Percentiles rank a stretch among this genome's conserved stretches.
These are phyloP conservation scores for Saguinus imperator DNA, from an alignment of 2,113 vertebrate genomes.

Conservation along the genomic window DNA sequence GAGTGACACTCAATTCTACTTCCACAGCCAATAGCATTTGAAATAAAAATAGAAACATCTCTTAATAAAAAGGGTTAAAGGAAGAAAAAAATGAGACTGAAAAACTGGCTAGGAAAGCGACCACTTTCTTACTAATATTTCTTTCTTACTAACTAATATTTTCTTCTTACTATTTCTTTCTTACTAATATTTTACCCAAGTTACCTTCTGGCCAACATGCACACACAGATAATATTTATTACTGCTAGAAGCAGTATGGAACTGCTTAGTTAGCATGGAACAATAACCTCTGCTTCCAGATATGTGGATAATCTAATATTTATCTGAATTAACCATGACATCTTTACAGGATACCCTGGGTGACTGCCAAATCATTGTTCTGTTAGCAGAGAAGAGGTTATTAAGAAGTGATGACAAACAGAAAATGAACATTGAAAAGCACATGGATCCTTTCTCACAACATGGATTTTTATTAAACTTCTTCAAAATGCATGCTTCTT, in stretches of 20 bases:
- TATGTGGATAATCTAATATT: slow-evolving; percentile 27
- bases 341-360: slow-evolving; percentile 17
- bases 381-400: neutral
- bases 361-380: slow-evolving; percentile 30
- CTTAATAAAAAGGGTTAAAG: neutral
- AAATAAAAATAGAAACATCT: neutral
- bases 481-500: neutral
- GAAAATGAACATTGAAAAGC: slow-evolving; percentile 28
- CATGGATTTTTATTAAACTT: neutral
- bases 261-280: neutral
- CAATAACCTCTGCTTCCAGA: slow-evolving; percentile 11
- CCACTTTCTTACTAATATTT: neutral
- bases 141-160: too few species aligned
- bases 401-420: slow-evolving; percentile 56
- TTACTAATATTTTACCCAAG: neutral
- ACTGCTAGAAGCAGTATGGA: neutral
- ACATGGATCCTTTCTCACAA: neutral
- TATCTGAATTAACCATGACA: slow-evolving; percentile 41
- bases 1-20: neutral
- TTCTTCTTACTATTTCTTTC: too few species aligned
- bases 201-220: neutral
- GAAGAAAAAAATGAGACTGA: slow-evolving; percentile 8
- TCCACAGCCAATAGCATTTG: neutral
- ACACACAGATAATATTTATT: slow-evolving; percentile 38
- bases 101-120: slow-evolving; percentile 2